Conservation (phyloP, 1,140 invertebrate genomes). For the Galleria mellonella region DNA sequence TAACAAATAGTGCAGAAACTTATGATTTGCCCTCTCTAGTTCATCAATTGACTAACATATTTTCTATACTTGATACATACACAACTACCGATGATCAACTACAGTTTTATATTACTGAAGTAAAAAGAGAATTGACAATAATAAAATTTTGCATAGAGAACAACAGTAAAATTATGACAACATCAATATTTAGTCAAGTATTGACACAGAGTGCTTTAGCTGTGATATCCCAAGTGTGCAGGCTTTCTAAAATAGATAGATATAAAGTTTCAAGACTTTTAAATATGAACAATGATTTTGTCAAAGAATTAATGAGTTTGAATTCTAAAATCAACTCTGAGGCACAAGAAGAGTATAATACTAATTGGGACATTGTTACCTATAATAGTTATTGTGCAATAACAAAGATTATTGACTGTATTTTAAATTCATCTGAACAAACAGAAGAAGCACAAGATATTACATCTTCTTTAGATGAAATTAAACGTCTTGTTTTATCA, state of each 20-base stretch:
- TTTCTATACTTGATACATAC: slow-evolving; percentile 63
- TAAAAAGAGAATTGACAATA: slow-evolving; percentile 66
- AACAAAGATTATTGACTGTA: slow-evolving; percentile 63
- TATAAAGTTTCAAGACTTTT: slow-evolving; percentile 67
- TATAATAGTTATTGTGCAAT: slow-evolving; percentile 70
- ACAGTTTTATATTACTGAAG: slow-evolving; percentile 66
- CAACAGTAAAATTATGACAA: slow-evolving; percentile 64
- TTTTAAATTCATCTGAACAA: slow-evolving; percentile 50
- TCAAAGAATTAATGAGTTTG: slow-evolving; percentile 43
- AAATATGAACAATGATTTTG: slow-evolving; percentile 61
- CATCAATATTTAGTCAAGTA: slow-evolving; percentile 60
- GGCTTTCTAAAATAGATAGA: slow-evolving; percentile 62
- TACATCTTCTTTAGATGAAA: slow-evolving; percentile 53
- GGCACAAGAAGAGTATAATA: slow-evolving; percentile 15
- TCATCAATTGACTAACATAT: slow-evolving; percentile 60
- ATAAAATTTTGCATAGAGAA: slow-evolving; percentile 69
- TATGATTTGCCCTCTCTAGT: slow-evolving; percentile 58
- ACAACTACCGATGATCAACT: slow-evolving; percentile 53
- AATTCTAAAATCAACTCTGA: slow-evolving; percentile 35
- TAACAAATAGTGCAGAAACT: slow-evolving; percentile 62
- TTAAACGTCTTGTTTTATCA: slow-evolving; percentile 58
- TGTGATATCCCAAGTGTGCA: slow-evolving; percentile 69
- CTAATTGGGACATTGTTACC: slow-evolving; percentile 63
- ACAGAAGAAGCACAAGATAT: slow-evolving; percentile 38
- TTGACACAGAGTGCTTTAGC: slow-evolving; percentile 62